Base-by-base conservation (phyloP, 2,888 invertebrate genomes). In the Cylindroiulus punctatus region DNA sequence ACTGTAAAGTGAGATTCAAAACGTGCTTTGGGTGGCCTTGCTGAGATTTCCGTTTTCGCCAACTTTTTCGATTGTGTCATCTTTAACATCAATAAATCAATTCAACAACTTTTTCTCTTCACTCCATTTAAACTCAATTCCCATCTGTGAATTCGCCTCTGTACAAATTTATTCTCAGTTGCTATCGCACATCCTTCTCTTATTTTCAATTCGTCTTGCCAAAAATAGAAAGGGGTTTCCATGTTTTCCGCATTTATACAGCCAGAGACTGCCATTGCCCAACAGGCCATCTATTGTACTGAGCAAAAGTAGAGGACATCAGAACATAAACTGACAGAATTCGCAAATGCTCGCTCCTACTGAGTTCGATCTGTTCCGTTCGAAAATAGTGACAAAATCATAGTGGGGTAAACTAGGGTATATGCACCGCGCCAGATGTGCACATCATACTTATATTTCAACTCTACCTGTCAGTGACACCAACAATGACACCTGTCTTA, bases 21-120 rank as follows among this genome's bases (percentile, higher is more conserved):
- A 26, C 12, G 26, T 26, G 65, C 26, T 65, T 10, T n/a, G 65
- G 10, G 65, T 26, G 8, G 36, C 3, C 36, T 65, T 65, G 65
- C 4, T 65, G 65, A 65, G 12, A 65, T 26, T 8, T 10, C 22
- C 8, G 26, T 65, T 65, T 26, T n/a, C 65, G 65, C 65, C 65
- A 65, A 65, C 26, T 26, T 65, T 65, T 52, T 57, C n/a, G 57
- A 65, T 65, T 65, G 65, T 65, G 65, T 65, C 65, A 65, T 65
- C 65, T 65, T 65, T 65, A 26, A 65, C 26, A 65, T 26, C 26
- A 10, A 65, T 26, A 26, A 65, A 65, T 65, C 65, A 22, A 26
- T 65, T 65, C 65, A 65, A 65, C 26, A 26, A 26, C 22, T 22
- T 22, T 26, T 65, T n/a, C 12, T n/a, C 52, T 52, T 26, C 65